Base-by-base conservation (phyloP, 2,797 vertebrate genomes). In the Sphenopsis melanotis region DNA sequence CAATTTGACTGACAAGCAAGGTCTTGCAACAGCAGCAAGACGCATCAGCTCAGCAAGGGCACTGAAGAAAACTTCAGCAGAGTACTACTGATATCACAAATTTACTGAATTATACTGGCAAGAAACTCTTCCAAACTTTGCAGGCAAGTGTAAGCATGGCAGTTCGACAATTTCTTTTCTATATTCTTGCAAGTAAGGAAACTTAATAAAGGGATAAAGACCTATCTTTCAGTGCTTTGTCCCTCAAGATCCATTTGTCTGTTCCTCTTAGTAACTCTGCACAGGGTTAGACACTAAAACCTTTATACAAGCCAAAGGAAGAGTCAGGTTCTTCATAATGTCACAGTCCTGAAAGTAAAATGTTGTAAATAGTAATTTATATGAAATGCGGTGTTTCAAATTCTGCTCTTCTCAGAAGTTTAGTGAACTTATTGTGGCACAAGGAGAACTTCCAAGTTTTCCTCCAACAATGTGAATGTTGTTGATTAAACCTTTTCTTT, bases 1-100 rank as follows among this genome's bases (percentile, higher is more conserved):
- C 66, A 90, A 76, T 78, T 76, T 88, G 88, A 96, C 80, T 95
- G 93, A 92, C 92, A 93, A 72, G 63, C 42, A 82, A 87, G 86
- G 66, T 29, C 77, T 82, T 77, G 60, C 0, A 0, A 77, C 64
- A 71, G 71, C 56, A 85, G 41, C 71, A 89, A 90, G 89, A 71
- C 0, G 0, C 70, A 60, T 34, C 71, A 77, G 68, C 89, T 94
- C 83, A 87, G 60, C 89, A 94, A 95, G 87, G 75, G 30, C 89
- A 78, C 56, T 39, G 64, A 74, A 60, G 52, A 96, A 79, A 41
- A 59, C 29, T 74, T 82, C 56, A 71, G 39, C 41, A 64, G 83
- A 64, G 30, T 39, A 53, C 32, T 59, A 39, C 59, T 2, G 1
- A 32, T 90, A 29, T 46, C 89, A 32, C 19, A 77, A 70, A 76